Evolutionary conservation across 2,113 vertebrate genomes (phyloP).

Genomic region (Casuarius casuarius): DNA sequence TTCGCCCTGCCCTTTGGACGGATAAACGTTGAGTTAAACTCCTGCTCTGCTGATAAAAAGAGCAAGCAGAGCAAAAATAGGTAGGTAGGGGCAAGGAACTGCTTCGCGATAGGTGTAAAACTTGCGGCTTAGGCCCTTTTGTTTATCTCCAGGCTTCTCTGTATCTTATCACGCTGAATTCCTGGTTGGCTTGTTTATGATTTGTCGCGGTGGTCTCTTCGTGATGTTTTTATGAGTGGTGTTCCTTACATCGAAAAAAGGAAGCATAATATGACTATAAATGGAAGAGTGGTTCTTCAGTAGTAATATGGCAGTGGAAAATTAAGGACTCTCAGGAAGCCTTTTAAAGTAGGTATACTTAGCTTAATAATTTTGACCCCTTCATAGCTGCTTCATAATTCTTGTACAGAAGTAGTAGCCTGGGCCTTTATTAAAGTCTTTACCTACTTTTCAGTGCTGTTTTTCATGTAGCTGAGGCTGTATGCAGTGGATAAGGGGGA

Average conservation of each 20-base stretch:
- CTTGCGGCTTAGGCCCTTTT: neutral
- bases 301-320: neutral
- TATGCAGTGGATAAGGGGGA: neutral
- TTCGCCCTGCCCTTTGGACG: neutral
- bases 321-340: neutral
- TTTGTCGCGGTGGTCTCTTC: too few species aligned
- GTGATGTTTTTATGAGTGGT: accelerated
- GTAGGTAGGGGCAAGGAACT: neutral
- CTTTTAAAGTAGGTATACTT: neutral
- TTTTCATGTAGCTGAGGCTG: neutral
- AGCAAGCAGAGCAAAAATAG: neutral
- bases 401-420: neutral
- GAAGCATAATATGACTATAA: too few species aligned
- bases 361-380: neutral
- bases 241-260: too few species aligned
- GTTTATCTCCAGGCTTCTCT: neutral
- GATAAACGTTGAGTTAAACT: accelerated
- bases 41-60: neutral
- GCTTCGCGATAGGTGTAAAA: neutral
- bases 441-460: neutral
- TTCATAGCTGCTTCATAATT: neutral
- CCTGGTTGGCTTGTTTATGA: neutral
- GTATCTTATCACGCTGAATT: accelerated
- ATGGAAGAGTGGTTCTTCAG: neutral
- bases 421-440: neutral